Percentiles rank a stretch among this genome's conserved stretches.
Evolutionary conservation across 1,140 invertebrate species (phyloP).

Genomic region (Psilanteris sp.): DNA sequence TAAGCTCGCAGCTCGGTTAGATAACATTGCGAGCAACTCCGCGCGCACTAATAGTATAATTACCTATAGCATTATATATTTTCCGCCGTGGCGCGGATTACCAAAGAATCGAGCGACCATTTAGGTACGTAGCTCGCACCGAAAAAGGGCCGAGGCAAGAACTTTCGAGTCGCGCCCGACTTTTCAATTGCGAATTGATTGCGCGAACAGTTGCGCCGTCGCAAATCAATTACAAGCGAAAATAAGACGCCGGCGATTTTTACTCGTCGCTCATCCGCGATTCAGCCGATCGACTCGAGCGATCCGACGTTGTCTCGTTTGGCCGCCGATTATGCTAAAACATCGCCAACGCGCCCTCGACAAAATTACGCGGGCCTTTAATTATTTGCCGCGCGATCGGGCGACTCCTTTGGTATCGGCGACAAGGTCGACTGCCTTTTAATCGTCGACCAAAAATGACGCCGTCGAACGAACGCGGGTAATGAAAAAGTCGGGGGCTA

Average conservation of each 20-base stretch:
- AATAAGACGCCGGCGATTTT: no score
- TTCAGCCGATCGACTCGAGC: no score
- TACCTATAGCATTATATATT: slow-evolving; percentile 39
- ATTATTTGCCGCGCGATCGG: background rate
- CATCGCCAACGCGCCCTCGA: slow-evolving; percentile 2
- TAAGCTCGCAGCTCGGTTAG: slow-evolving; percentile 21
- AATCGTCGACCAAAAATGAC: slow-evolving; percentile 13
- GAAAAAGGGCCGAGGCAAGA: slow-evolving; percentile 17
- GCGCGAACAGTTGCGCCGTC: no score
- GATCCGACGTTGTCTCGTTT: slow-evolving; percentile 26
- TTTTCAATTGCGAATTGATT: slow-evolving; percentile 45
- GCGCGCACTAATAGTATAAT: slow-evolving; percentile 53
- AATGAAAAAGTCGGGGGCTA: no score
- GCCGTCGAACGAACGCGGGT: slow-evolving; percentile 18
- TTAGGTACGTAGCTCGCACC: background rate
- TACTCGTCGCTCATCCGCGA: no score
- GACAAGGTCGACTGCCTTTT: slow-evolving; percentile 11
- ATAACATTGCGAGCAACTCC: slow-evolving; percentile 53
- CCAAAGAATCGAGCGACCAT: slow-evolving; percentile 27
- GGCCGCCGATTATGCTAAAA: slow-evolving; percentile 49
- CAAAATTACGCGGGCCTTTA: slow-evolving; percentile 16
- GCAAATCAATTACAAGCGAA: slow-evolving; percentile 76
- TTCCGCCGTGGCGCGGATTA: slow-evolving; percentile 15
- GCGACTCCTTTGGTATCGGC: background rate
- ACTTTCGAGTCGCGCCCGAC: slow-evolving; percentile 4